These are phyloP conservation scores for Cryptoblepharus egeriae DNA, from an alignment of 2,797 vertebrate species.

Conservation along the genomic window DNA sequence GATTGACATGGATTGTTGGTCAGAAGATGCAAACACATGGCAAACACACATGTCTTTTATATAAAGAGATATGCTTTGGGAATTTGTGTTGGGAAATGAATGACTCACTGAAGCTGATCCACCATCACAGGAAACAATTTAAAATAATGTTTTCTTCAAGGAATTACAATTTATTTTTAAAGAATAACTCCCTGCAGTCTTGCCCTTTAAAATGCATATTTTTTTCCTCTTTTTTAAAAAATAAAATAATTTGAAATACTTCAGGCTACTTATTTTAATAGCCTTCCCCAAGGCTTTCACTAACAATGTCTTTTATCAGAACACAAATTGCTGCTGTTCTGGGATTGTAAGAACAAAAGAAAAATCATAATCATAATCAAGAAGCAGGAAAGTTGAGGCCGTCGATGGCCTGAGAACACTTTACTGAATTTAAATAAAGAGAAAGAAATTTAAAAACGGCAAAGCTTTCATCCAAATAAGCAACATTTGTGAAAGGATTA, in stretches of 20 bases:
- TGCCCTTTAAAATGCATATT: neutral
- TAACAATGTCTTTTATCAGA: neutral
- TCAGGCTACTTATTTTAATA: conserved; percentile 5
- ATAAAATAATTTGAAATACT: neutral
- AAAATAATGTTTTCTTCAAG: neutral
- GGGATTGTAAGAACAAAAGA: neutral
- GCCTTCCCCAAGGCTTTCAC: neutral
- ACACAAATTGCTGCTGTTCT: neutral
- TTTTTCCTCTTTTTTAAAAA: neutral
- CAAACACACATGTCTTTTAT: too few species aligned
- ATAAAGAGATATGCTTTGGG: neutral
- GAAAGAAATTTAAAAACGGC: conserved; percentile 3
- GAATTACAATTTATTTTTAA: neutral
- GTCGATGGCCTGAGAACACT: conserved; percentile 24
- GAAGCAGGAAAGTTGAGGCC: conserved; percentile 4
- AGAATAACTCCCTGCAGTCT: neutral
- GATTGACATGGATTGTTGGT: too few species aligned
- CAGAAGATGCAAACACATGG: too few species aligned
- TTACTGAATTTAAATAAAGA: conserved; percentile 3
- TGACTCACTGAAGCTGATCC: neutral
- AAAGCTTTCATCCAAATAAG: conserved; percentile 66
- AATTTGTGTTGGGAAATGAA: neutral
- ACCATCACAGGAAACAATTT: neutral
- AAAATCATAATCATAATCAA: neutral
- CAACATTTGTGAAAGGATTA: conserved; percentile 63